Evolutionary conservation across 2,797 vertebrate species (phyloP).

Genomic region (Urophycis tenuis): DNA sequence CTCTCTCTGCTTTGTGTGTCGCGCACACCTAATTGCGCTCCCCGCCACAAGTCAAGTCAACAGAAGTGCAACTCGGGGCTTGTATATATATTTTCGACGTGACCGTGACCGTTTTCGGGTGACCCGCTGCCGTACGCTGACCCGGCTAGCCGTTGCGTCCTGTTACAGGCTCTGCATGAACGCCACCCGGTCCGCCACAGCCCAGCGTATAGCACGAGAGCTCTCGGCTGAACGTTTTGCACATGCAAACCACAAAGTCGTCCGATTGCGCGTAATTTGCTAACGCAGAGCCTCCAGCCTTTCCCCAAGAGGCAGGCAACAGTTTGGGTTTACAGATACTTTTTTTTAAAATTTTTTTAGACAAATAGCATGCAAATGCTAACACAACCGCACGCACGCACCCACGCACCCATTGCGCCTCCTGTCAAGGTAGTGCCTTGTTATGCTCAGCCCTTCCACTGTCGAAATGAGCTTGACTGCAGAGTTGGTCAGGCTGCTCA

Average conservation of each 20-base stretch:
- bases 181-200: not conserved
- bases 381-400: not conserved
- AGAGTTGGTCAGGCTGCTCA: not conserved
- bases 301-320: not conserved
- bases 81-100: too few species aligned
- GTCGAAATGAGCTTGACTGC: not conserved
- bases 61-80: too few species aligned
- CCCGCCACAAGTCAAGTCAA: too few species aligned
- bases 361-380: conserved; percentile 1
- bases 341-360: too few species aligned
- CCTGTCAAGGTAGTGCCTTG: not conserved
- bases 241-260: not conserved
- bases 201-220: not conserved
- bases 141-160: too few species aligned
- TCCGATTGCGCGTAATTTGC: not conserved
- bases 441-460: not conserved
- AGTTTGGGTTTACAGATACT: not conserved
- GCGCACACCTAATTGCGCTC: too few species aligned
- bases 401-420: not conserved
- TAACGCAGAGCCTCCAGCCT: not conserved
- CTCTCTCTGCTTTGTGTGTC: too few species aligned
- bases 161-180: too few species aligned
- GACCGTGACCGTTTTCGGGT: too few species aligned
- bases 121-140: too few species aligned
- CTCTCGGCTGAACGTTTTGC: not conserved